Base-by-base conservation (phyloP, 2,797 vertebrate genomes). In the Eptatretus atami region DNA sequence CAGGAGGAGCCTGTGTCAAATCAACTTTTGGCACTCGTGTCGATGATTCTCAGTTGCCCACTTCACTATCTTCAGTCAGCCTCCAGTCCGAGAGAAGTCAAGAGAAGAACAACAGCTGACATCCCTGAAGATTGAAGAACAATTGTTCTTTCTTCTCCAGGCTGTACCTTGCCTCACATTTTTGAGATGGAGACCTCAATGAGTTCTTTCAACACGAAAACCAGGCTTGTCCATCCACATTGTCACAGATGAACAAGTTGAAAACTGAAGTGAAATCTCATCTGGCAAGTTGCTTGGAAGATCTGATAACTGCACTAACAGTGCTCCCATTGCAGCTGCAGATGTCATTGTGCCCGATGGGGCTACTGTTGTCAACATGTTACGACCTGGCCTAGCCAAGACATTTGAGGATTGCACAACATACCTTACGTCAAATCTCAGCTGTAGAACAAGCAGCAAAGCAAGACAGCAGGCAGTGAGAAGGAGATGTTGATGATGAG, bases 151-250 rank as follows among this genome's bases (percentile, higher is more conserved):
- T 9, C 15, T 60, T 60, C 15, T 60, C 24, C 55, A 60, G 11
- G 55, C 24, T 60, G 55, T 11, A 60, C 55, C 9, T 60, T 60
- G 11, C 24, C 15, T 24, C 55, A 12, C 55, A 60, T 8, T 9
- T 60, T 9, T 24, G 55, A 60, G 55, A 60, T 60, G 11, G 55
- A 60, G 55, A 60, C 55, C 55, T 60, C 55, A 60, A 60, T n/a
- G 55, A 60, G 14, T 11, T 60, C 10, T 60, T 60, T 60, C 9
- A 10, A 11, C 55, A 60, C 9, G 2, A 9, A 60, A 60, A 60
- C 55, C 55, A 60, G 55, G 55, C 15, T n/a, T 24, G 15, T 60
- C 55, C 55, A 60, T 11, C 55, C 15, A n/a, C 55, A 60, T 9
- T 60, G 24, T 60, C 55, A 60, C 55, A 60, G 11, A 60, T 60